Evolutionary conservation across 2,113 vertebrate genomes (phyloP).

Genomic region (Opisthocomus hoazin): DNA sequence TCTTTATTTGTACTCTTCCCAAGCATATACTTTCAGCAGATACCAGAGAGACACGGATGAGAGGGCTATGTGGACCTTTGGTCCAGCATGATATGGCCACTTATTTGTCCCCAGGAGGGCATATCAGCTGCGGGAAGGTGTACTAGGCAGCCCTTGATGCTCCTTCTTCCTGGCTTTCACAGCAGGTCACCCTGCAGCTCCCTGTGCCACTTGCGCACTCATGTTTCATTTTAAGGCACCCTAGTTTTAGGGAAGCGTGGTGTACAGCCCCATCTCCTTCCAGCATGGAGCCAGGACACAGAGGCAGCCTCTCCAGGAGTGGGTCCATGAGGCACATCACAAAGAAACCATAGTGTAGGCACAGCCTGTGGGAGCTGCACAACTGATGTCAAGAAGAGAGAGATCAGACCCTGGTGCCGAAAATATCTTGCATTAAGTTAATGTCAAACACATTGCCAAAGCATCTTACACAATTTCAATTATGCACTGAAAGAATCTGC

Average conservation of each 20-base stretch:
- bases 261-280: not conserved
- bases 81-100: fast-evolving
- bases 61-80: not conserved
- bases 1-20: not conserved
- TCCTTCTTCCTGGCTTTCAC: not conserved
- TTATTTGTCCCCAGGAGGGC: not conserved
- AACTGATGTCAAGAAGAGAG: not conserved
- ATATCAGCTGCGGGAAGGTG: not conserved
- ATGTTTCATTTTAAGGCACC: not conserved
- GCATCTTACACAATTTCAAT: slow-evolving; percentile 28
- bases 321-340: fast-evolving
- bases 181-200: not conserved
- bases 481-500: slow-evolving; percentile 23
- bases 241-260: not conserved
- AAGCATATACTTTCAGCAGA: not conserved
- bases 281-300: not conserved
- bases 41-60: not conserved
- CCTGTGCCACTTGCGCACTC: fast-evolving
- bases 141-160: not conserved
- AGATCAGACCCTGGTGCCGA: slow-evolving; percentile 8
- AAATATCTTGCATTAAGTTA: slow-evolving; percentile 23
- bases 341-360: not conserved
- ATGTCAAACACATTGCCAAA: slow-evolving; percentile 46
- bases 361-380: not conserved
- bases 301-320: not conserved